Base-by-base conservation (phyloP, 2,113 vertebrate species). In the Gymnorhina tibicen region DNA sequence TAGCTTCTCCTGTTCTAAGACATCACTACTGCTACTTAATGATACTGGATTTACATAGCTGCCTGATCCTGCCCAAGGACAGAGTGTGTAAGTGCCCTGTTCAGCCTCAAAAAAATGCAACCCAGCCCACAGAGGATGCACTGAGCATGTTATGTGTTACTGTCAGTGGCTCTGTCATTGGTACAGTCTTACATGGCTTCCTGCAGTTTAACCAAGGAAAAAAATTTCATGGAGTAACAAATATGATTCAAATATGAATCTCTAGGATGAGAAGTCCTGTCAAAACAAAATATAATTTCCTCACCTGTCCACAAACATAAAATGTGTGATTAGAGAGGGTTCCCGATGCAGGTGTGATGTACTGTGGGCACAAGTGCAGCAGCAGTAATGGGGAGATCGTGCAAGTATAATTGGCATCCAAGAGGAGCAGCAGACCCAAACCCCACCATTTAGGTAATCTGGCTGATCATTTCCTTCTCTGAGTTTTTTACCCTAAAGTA, bases 351-450 rank as follows among this genome's bases (percentile, higher is more conserved):
- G 23, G 7, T 27, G 70, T 46, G 28, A 28, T 67, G 24, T 46
- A 11, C 52, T 41, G 49, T 27, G 39, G 22, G 23, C 46, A 24
- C 32, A 22, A 1, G 1, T 28, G 32, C 37, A 67, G 52, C 76
- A 46, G 24, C 0, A 0, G 16, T 41, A 47, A 49, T 13, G 44
- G 30, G 8, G 49, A 72, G 32, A 41, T 1, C 7, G 15, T 58
- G 39, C 1, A 5, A 22, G 11, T 39, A 28, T 1, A 2, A 35
- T 0, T 11, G 24, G 22, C 21, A 24, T 46, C 41, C n/a, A 33
- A 47, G 39, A 67, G 52, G 18, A 85, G 44, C 27, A 18, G 39
- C 53, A 44, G 60, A 67, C 63, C 35, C 77, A 67, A 88, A 35
- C 21, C 30, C 16, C 72, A 70, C 30, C 5, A 1, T 46, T 60